Percentiles rank a stretch among this genome's conserved stretches.
Conservation (phyloP, 2,113 vertebrate species). For the Vidua macroura region DNA sequence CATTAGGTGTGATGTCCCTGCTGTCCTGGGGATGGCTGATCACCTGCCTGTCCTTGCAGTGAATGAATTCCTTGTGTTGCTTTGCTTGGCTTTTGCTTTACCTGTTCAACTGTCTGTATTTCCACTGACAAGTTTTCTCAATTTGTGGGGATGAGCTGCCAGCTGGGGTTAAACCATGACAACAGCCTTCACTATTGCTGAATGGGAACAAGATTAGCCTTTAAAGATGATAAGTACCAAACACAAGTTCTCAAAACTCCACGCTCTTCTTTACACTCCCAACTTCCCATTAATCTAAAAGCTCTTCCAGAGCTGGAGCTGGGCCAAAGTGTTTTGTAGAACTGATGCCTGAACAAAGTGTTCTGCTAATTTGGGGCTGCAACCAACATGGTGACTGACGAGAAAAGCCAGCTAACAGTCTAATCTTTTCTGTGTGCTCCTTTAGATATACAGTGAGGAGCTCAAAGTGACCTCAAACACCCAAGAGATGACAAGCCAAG, state of each 20-base stretch:
- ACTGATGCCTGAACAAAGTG: neutral
- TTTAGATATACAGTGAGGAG: neutral
- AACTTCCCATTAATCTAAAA: neutral
- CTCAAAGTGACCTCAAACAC: neutral
- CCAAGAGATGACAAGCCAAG: neutral
- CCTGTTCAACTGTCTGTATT: neutral
- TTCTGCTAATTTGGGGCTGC: neutral
- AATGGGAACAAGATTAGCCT: neutral
- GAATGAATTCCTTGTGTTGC: neutral
- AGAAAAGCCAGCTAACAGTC: neutral
- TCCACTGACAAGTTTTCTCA: neutral
- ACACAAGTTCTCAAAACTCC: neutral
- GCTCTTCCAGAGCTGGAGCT: neutral
- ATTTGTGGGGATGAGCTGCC: neutral
- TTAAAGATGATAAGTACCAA: neutral
- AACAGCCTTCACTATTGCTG: neutral
- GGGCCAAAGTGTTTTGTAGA: slow-evolving; percentile 18
- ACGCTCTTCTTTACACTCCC: neutral
- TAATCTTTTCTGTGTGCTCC: neutral
- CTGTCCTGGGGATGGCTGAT: neutral
- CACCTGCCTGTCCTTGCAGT: neutral
- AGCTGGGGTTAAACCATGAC: neutral
- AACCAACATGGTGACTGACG: neutral
- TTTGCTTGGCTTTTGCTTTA: neutral
- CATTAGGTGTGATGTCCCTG: rapidly evolving